Conservation (phyloP, 2,888 invertebrate genomes). For the Acholoe squamosa region DNA sequence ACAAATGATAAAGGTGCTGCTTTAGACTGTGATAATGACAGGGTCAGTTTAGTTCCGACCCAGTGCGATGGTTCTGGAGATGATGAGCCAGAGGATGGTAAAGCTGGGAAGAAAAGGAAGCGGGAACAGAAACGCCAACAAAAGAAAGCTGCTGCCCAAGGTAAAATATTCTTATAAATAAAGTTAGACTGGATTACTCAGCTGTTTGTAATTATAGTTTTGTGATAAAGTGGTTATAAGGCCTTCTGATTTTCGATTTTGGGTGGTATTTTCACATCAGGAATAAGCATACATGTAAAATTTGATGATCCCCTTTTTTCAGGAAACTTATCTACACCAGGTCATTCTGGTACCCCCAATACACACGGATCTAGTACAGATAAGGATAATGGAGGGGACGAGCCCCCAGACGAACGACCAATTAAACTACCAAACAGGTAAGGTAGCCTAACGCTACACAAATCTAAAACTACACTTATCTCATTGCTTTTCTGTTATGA, state of each 20-base stretch:
- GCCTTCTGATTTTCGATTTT: too few species aligned
- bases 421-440: conserved; percentile 66
- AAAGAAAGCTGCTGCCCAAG: not conserved
- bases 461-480: too few species aligned
- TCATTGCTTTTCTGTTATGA: too few species aligned
- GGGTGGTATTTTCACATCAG: too few species aligned
- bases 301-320: too few species aligned
- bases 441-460: too few species aligned
- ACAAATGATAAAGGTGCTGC: not conserved
- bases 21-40: not conserved
- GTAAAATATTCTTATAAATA: not conserved
- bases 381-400: conserved; percentile 67
- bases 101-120: conserved; percentile 52
- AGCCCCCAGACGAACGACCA: conserved; percentile 70
- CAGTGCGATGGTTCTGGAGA: not conserved
- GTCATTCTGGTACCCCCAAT: not conserved
- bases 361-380: not conserved
- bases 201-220: too few species aligned
- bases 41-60: not conserved
- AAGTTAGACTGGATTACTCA: too few species aligned
- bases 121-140: not conserved
- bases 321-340: not conserved
- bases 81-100: conserved; percentile 44
- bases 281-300: too few species aligned
- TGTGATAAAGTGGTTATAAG: too few species aligned